Evolutionary conservation across 2,888 invertebrate genomes (phyloP), one percentile per base, ranked within the genome.

Genomic region (Orgyia antiqua): DNA sequence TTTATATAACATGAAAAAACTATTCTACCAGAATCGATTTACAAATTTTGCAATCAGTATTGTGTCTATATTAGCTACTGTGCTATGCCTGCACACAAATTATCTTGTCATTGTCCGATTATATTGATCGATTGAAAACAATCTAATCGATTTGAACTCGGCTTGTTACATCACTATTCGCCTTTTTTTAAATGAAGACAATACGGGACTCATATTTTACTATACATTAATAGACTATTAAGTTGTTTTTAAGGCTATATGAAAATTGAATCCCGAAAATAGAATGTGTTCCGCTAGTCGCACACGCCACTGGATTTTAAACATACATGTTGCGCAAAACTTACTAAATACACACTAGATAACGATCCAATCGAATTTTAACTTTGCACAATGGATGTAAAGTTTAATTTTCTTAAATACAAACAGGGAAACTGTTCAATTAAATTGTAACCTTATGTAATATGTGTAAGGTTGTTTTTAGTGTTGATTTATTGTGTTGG

Each of bases 231-330:
- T n/a, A n/a, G n/a, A n/a, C n/a, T n/a, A n/a, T n/a, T n/a, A n/a
- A n/a, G n/a, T n/a, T n/a, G n/a, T n/a, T n/a, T n/a, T n/a, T 42
- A 51, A 39, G 40, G 27, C 20, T 10, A 10, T 15, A 13, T 33
- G 31, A 40, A 39, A 39, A 36, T 36, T 24, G 12, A 29, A 37
- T 42, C 47, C 52, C 50, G 45, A 47, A 52, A 51, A 52, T 52
- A 50, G 52, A 51, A 55, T 45, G 48, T 56, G 63, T 65, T 64
- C 58, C 59, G 58, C 55, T 58, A 41, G 30, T 27, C 43, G 51
- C 47, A 41, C 51, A 55, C 55, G 42, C 41, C 39, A 25, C 35
- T 33, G 44, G 42, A 50, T 52, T 58, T 58, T 54, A 54, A 51
- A 45, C 49, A 37, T 37, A 46, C 40, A 45, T 44, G 51, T 62